Evolutionary conservation across 2,113 vertebrate genomes (phyloP).

Genomic region (Channa argus): DNA sequence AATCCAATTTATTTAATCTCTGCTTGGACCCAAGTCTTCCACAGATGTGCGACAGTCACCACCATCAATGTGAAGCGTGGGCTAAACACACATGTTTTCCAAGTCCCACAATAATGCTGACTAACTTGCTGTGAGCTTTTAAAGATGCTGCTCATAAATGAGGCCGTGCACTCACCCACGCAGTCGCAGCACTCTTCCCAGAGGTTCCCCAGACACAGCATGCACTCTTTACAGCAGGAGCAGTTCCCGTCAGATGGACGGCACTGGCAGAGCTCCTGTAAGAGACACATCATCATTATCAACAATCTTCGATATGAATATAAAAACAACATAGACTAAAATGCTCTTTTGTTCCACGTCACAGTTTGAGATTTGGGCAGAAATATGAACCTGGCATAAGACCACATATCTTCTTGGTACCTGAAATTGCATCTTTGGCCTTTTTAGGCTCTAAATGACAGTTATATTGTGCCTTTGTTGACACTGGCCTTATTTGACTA

Average conservation of each 20-base stretch:
- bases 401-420: no score
- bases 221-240: slow-evolving; percentile 98
- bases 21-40: no score
- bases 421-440: background rate
- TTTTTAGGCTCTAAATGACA: background rate
- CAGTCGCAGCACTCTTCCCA: slow-evolving; percentile 99
- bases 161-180: slow-evolving; percentile 88
- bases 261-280: slow-evolving; percentile 97
- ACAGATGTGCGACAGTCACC: background rate
- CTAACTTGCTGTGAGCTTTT: slow-evolving; percentile 15
- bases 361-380: no score
- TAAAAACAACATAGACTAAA: no score
- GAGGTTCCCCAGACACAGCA: slow-evolving; percentile 96
- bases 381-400: no score
- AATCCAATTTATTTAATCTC: no score
- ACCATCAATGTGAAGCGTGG: background rate
- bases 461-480: background rate
- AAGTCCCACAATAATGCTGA: background rate
- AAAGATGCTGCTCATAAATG: background rate
- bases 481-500: background rate
- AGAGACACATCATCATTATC: slow-evolving; percentile 9
- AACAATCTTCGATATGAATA: background rate
- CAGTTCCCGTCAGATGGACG: slow-evolving; percentile 96
- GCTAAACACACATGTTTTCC: background rate
- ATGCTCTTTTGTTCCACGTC: no score